phyloP scores from a whole-genome alignment of 2,888 invertebrate genomes.

The Thera britannica region DNA sequence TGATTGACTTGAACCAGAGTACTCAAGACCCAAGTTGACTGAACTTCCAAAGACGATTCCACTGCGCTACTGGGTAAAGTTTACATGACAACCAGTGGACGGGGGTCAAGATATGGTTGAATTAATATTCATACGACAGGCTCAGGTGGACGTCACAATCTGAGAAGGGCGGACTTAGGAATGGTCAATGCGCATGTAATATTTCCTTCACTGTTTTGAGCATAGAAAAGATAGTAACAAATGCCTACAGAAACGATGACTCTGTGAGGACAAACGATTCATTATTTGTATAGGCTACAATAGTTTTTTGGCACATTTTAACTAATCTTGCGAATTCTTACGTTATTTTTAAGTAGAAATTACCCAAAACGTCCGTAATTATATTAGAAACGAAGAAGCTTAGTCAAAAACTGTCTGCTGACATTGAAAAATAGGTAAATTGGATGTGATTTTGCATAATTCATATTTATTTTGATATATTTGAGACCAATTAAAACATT shows the following conservation, averaged over 20 bases:
- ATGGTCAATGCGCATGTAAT: constrained; percentile 69
- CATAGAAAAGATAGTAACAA: constrained; percentile 3
- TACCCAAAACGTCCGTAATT: too few relatives aligned
- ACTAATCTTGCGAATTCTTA: too few relatives aligned
- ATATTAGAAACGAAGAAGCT: too few relatives aligned
- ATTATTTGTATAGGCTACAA: too few relatives aligned
- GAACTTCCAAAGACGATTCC: not conserved
- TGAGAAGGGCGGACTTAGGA: constrained; percentile 81
- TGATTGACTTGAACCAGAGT: not conserved
- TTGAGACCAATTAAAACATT: too few relatives aligned
- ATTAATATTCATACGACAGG: constrained; percentile 84
- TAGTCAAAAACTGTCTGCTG: too few relatives aligned
- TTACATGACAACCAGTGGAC: constrained; percentile 50
- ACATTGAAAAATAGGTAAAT: too few relatives aligned
- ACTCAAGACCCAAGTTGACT: not conserved
- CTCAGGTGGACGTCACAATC: constrained; percentile 82
- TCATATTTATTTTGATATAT: too few relatives aligned
- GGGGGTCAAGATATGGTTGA: constrained; percentile 84
- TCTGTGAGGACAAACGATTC: constrained; percentile 39
- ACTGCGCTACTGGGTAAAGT: constrained; percentile 28
- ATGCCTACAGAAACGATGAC: constrained; percentile 46
- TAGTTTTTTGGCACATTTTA: too few relatives aligned
- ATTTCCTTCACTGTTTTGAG: constrained; percentile 24
- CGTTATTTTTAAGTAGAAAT: too few relatives aligned
- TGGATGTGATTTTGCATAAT: too few relatives aligned